A percentile compares a stretch with the other conserved stretches of the same genome.
These are phyloP conservation scores for Karalla daura DNA, from an alignment of 2,797 vertebrate species.

Conservation along the genomic window DNA sequence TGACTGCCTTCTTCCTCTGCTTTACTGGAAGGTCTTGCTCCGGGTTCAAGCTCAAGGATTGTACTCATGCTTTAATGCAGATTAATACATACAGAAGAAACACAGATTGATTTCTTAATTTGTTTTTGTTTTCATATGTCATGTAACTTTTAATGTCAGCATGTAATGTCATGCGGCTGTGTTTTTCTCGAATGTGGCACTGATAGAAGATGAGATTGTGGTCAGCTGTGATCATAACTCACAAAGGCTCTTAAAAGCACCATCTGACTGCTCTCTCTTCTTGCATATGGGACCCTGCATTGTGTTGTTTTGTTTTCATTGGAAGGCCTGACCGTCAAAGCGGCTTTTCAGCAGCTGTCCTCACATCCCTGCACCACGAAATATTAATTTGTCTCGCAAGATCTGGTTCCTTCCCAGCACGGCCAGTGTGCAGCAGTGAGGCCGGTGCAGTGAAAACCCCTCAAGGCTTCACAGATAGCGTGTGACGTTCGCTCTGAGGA, in stretches of 20 bases:
- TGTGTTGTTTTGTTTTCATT: slow-evolving; percentile 66
- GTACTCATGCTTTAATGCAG: too few species aligned
- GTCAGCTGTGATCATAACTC: slow-evolving; percentile 37
- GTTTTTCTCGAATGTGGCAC: slow-evolving; percentile 6
- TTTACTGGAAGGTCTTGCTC: too few species aligned
- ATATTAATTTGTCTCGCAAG: slow-evolving; percentile 60
- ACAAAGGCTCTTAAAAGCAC: slow-evolving; percentile 37
- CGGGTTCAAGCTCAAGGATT: too few species aligned
- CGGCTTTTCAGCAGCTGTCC: slow-evolving; percentile 62
- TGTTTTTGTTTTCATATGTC: too few species aligned
- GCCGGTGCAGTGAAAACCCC: slow-evolving; percentile 27
- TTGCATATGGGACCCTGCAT: slow-evolving; percentile 42
- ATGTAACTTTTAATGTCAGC: too few species aligned
- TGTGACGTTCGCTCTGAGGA: slow-evolving; percentile 32
- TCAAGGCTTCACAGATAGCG: slow-evolving; percentile 57
- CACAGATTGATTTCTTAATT: too few species aligned
- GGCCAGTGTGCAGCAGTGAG: slow-evolving; percentile 33
- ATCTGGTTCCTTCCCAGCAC: slow-evolving; percentile 49
- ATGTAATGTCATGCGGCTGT: not conserved
- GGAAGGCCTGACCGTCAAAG: slow-evolving; percentile 38
- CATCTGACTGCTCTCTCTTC: slow-evolving; percentile 40
- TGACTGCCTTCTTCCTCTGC: too few species aligned
- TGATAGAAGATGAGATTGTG: slow-evolving; percentile 20
- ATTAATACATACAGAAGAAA: too few species aligned
- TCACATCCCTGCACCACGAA: slow-evolving; percentile 47